These are phyloP conservation scores for Neotoma lepida DNA, from an alignment of 2,113 vertebrate species.

Conservation along the genomic window DNA sequence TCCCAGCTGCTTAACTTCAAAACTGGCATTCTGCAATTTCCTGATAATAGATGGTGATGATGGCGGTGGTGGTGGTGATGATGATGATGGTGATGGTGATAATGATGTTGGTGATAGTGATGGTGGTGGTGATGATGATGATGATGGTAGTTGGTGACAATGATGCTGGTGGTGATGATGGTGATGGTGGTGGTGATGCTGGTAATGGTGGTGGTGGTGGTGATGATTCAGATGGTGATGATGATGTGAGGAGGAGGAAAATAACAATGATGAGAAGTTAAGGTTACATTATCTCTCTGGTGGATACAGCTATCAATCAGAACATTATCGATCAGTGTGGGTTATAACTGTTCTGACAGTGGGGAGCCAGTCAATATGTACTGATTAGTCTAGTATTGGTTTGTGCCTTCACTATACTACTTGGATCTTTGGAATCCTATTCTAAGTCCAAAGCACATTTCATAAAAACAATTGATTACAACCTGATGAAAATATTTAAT, in stretches of 20 bases:
- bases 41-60: not conserved
- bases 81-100: not conserved
- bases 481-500: conserved; percentile 48
- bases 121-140: not conserved
- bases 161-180: not conserved
- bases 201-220: not conserved
- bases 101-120: fast-evolving
- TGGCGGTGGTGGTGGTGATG: not conserved
- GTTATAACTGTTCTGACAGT: not conserved
- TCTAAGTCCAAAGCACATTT: conserved; percentile 45
- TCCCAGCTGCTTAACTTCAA: not conserved
- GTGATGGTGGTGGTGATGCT: not conserved
- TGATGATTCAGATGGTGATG: too few relatives aligned
- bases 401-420: conserved; percentile 17
- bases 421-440: conserved; percentile 37
- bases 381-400: conserved; percentile 42
- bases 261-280: not conserved
- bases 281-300: not conserved
- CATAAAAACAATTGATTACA: conserved; percentile 47
- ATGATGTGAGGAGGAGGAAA: not conserved
- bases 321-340: not conserved
- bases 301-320: not conserved
- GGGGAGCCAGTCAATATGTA: conserved; percentile 37
- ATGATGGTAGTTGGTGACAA: too few relatives aligned
- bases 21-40: not conserved